Conservation (phyloP, 2,797 vertebrate species). For the Scyliorhinus canicula region DNA sequence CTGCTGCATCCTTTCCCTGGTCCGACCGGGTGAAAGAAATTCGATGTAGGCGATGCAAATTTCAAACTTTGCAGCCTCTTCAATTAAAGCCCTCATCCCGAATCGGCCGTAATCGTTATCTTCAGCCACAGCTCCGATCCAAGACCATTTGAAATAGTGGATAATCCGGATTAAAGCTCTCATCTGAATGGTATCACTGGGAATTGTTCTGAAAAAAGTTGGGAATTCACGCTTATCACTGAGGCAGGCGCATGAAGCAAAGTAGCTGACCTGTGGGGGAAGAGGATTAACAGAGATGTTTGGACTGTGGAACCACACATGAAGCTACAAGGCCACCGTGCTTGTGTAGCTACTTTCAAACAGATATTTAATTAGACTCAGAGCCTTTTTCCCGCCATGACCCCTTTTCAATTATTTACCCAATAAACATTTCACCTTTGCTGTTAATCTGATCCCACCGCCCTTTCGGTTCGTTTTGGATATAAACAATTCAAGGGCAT, state of each 20-base stretch:
- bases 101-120: conserved; percentile 33
- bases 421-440: too few species aligned
- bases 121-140: conserved; percentile 14
- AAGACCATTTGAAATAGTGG: background rate
- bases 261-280: conserved; percentile 30
- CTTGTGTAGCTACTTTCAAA: too few species aligned
- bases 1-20: background rate
- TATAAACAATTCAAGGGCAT: too few species aligned
- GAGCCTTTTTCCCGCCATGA: too few species aligned
- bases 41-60: conserved; percentile 31
- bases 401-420: too few species aligned
- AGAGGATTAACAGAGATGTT: background rate
- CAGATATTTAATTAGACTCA: too few species aligned
- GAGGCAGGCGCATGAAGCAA: conserved; percentile 30
- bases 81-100: background rate
- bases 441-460: too few species aligned
- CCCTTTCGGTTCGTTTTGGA: too few species aligned
- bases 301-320: background rate
- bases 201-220: conserved; percentile 24
- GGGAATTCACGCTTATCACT: conserved; percentile 38
- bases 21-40: background rate
- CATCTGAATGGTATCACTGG: conserved; percentile 3
- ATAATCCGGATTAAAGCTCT: conserved; percentile 19
- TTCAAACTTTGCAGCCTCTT: background rate
- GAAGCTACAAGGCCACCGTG: too few species aligned